Evolutionary conservation across 2,888 invertebrate species (phyloP).

Genomic region (Nemapogon koenigi): DNA sequence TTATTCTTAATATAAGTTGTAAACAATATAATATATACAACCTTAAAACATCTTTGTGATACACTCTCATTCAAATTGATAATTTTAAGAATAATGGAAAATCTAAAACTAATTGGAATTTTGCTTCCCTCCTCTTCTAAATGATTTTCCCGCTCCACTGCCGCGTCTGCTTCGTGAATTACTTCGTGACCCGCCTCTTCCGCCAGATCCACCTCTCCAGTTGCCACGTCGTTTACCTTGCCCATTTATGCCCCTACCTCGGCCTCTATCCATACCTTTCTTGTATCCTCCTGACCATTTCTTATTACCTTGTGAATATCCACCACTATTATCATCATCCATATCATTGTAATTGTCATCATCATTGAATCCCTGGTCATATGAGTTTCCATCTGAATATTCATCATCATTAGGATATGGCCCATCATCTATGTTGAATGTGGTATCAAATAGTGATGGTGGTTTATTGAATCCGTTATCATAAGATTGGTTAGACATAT

Average conservation of each 20-base stretch:
- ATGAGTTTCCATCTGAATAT: conserved; percentile 32
- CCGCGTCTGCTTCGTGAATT: conserved; percentile 26
- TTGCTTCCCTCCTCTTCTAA: conserved; percentile 46
- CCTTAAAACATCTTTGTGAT: conserved; percentile 44
- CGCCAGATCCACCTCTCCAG: conserved; percentile 24
- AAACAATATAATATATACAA: conserved; percentile 43
- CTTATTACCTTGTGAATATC: conserved; percentile 25
- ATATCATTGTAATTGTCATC: conserved; percentile 19
- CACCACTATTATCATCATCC: conserved; percentile 39
- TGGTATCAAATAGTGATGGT: conserved; percentile 35
- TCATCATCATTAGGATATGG: conserved; percentile 36
- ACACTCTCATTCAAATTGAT: conserved; percentile 29
- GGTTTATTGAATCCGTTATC: conserved; percentile 45
- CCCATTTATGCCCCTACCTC: conserved; percentile 45
- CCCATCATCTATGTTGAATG: conserved; percentile 32
- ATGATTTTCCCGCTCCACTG: conserved; percentile 36
- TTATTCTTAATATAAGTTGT: conserved; percentile 53
- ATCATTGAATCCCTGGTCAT: conserved; percentile 30
- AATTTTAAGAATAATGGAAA: conserved; percentile 25
- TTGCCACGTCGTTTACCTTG: conserved; percentile 31
- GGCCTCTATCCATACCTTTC: conserved; percentile 33
- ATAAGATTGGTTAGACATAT: conserved; percentile 25
- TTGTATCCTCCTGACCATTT: conserved; percentile 42
- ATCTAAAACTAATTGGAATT: conserved; percentile 32
- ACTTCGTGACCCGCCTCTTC: conserved; percentile 34